phyloP scores from a whole-genome alignment of 2,888 invertebrate species.

The Idaea biselata region DNA sequence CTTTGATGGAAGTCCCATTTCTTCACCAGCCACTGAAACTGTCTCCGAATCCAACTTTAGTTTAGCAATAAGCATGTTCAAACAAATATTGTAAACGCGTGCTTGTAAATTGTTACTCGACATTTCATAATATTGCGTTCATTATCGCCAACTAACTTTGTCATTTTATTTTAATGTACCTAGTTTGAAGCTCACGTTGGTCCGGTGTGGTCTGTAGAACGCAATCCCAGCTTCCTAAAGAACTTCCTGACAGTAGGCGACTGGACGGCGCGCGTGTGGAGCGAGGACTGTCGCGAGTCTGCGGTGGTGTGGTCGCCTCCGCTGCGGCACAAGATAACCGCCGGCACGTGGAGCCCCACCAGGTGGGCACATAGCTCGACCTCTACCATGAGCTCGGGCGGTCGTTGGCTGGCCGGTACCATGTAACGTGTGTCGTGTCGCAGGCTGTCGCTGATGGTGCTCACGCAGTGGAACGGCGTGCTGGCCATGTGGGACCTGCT shows the following conservation, averaged over 20 bases:
- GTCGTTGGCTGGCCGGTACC: not conserved
- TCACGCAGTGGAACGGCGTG: constrained; percentile 88
- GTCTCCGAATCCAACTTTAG: too few species aligned
- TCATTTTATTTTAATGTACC: constrained; percentile 3
- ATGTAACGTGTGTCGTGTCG: constrained; percentile 19
- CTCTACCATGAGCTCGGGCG: not conserved
- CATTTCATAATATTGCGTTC: too few species aligned
- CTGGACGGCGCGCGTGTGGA: constrained; percentile 96
- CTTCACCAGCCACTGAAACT: too few species aligned
- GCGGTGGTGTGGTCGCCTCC: constrained; percentile 92
- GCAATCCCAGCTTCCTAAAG: constrained; percentile 95
- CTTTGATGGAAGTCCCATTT: too few species aligned
- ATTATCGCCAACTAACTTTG: too few species aligned
- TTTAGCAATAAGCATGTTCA: too few species aligned
- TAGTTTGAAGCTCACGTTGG: constrained; percentile 87
- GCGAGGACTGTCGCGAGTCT: constrained; percentile 95
- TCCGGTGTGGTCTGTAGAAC: constrained; percentile 90
- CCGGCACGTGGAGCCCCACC: constrained; percentile 92
- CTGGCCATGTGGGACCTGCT: constrained; percentile 94
- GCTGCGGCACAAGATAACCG: constrained; percentile 83
- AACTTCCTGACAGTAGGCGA: constrained; percentile 97
- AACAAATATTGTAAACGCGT: too few species aligned
- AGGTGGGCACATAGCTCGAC: constrained; percentile 56
- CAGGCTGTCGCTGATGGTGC: constrained; percentile 90
- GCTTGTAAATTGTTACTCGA: too few species aligned